phyloP scores from a whole-genome alignment of 2,888 invertebrate species.

The Drosophila koepferae region DNA sequence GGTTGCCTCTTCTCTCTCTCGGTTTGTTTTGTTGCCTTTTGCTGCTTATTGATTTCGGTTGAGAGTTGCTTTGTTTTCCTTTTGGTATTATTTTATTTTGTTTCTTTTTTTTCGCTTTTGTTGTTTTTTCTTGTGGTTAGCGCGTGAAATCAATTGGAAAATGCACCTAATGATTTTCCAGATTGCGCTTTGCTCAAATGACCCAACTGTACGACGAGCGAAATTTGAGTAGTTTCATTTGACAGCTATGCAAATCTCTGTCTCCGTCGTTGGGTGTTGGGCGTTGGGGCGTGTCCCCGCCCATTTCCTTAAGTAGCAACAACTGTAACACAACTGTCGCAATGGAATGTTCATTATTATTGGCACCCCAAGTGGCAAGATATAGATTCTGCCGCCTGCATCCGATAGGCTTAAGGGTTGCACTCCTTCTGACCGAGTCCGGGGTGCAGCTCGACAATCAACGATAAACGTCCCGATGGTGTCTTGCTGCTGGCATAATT shows the following conservation, averaged over 20 bases:
- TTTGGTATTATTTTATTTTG: slow-evolving; percentile 10
- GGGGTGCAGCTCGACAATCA: slow-evolving; percentile 23
- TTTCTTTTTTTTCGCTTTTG: background rate
- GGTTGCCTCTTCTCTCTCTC: slow-evolving; percentile 48
- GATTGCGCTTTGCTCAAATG: slow-evolving; percentile 53
- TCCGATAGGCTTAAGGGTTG: slow-evolving; percentile 49
- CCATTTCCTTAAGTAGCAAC: slow-evolving; percentile 58
- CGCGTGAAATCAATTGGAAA: slow-evolving; percentile 78
- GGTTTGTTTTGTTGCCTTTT: slow-evolving; percentile 63
- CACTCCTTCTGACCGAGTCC: slow-evolving; percentile 12
- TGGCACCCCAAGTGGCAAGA: slow-evolving; percentile 32
- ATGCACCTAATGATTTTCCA: slow-evolving; percentile 76
- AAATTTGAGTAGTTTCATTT: slow-evolving; percentile 19
- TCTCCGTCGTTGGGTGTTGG: no score
- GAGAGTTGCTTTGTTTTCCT: slow-evolving; percentile 43
- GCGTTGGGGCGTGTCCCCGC: slow-evolving; percentile 41
- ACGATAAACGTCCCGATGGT: slow-evolving; percentile 29
- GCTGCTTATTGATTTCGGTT: slow-evolving; percentile 75
- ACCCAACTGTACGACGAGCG: slow-evolving; percentile 57
- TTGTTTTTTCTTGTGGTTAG: slow-evolving; percentile 51
- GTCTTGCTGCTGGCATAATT: slow-evolving; percentile 71
- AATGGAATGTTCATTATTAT: slow-evolving; percentile 50
- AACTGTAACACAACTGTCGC: slow-evolving; percentile 61
- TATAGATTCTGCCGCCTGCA: slow-evolving; percentile 16
- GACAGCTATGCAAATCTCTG: slow-evolving; percentile 53